Base-by-base conservation (phyloP, 2,113 vertebrate genomes). In the Corythornis vintsioides region DNA sequence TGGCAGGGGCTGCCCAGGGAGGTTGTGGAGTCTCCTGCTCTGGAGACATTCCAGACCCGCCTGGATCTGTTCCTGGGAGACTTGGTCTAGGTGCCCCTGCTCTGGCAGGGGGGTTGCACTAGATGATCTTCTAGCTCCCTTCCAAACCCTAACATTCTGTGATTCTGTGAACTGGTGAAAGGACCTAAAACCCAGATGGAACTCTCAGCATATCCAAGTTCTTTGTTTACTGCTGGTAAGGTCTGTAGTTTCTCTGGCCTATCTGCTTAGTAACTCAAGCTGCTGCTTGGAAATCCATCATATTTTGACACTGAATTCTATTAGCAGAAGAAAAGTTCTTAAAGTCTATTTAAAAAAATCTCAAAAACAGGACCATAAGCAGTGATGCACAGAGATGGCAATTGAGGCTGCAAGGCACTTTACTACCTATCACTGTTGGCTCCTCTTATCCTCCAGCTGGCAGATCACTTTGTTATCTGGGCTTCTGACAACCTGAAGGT, bases 331-430 rank as follows among this genome's bases (percentile, higher is more conserved):
- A 67, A 56, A 88, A 81, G 33, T 7, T 40, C 43, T 12, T 12
- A 6, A 29, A 29, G 22, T 56, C 55, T 53, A 6, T 2, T 38
- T 33, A 45, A 83, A 74, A 67, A 65, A 28, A 70, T 15, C 29
- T 38, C 29, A 28, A 63, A 38, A 83, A 22, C 2, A 29, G 53
- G 40, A 78, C 59, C 15, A 11, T 26, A 84, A 8, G 15, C 1
- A 3, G 60, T 1, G 5, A 47, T 13, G 24, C 7, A 43, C 14
- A 72, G n/a, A 80, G 43, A 71, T 5, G 10, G 21, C 0, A 7
- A 57, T 22, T 21, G 24, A 74, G 70, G 35, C 33, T 31, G 28
- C 79, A 26, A 59, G 28, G 19, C 24, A 6, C 14, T 63, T 90
- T 35, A 22, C 5, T 50, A 82, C 82, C 8, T 13, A 71, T 2